Conservation (phyloP, 2,113 vertebrate species). For the Odobenus rosmarus region DNA sequence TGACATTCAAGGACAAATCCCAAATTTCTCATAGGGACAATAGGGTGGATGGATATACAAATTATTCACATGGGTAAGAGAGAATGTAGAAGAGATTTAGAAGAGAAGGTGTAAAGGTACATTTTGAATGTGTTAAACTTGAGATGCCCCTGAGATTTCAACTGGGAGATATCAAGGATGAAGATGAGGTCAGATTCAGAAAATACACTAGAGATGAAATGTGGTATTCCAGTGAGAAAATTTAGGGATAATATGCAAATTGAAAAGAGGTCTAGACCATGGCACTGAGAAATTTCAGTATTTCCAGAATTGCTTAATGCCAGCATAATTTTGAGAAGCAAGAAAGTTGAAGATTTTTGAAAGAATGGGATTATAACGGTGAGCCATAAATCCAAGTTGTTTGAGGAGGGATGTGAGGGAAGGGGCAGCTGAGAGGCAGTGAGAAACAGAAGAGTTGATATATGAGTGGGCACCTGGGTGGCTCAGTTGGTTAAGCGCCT, state of each 20-base stretch:
- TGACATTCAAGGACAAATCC: not conserved
- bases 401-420: not conserved
- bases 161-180: not conserved
- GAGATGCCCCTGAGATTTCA: not conserved
- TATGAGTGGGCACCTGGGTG: not conserved
- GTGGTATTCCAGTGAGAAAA: not conserved
- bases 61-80: not conserved
- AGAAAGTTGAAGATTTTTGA: not conserved
- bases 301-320: not conserved
- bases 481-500: too few species aligned
- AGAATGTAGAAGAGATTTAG: not conserved
- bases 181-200: not conserved
- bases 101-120: not conserved
- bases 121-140: not conserved
- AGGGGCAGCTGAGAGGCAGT: not conserved
- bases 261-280: not conserved
- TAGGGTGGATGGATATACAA: not conserved
- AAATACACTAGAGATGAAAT: not conserved
- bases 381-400: not conserved
- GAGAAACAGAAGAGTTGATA: not conserved
- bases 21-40: not conserved
- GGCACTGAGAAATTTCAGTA: not conserved
- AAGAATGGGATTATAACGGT: not conserved
- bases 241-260: not conserved
- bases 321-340: not conserved